A percentile compares a stretch with the other conserved stretches of the same genome.
Conservation (phyloP, 2,797 vertebrate genomes). For the Pseudotriccus pelzelni region DNA sequence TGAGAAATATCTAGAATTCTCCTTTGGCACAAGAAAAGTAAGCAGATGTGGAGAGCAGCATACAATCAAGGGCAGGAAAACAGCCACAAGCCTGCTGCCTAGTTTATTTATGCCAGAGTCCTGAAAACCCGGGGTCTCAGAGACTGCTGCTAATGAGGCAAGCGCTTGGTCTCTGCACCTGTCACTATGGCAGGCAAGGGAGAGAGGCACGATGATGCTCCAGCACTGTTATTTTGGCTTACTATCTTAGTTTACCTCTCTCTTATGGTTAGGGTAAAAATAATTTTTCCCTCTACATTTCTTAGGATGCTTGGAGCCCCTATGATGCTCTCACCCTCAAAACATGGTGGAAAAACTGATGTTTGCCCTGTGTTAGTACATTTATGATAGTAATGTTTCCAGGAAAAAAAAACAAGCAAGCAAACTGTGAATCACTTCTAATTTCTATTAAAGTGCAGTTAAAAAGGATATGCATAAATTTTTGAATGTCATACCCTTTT, state of each 20-base stretch:
- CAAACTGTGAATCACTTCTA: background rate
- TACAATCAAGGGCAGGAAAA: conserved; percentile 24
- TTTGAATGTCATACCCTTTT: background rate
- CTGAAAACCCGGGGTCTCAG: conserved; percentile 13
- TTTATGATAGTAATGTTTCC: background rate
- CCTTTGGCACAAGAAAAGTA: background rate
- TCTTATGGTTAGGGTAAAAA: background rate
- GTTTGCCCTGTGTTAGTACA: background rate
- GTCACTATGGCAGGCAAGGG: background rate
- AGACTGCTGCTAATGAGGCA: conserved; percentile 30
- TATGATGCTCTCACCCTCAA: background rate
- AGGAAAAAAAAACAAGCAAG: fast-evolving
- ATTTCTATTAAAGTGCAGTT: background rate
- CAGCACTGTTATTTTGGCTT: background rate
- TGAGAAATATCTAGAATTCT: background rate
- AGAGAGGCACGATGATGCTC: background rate
- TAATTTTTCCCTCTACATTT: background rate
- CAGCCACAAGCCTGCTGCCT: conserved; percentile 6
- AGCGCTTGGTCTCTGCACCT: conserved; percentile 14
- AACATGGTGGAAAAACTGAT: background rate
- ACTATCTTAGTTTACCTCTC: background rate
- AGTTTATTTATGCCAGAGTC: conserved; percentile 41
- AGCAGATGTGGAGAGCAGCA: conserved; percentile 32
- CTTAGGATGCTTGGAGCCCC: background rate
- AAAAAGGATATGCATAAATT: background rate